phyloP scores from a whole-genome alignment of 2,888 invertebrate genomes.

The Frankliniella intonsa region DNA sequence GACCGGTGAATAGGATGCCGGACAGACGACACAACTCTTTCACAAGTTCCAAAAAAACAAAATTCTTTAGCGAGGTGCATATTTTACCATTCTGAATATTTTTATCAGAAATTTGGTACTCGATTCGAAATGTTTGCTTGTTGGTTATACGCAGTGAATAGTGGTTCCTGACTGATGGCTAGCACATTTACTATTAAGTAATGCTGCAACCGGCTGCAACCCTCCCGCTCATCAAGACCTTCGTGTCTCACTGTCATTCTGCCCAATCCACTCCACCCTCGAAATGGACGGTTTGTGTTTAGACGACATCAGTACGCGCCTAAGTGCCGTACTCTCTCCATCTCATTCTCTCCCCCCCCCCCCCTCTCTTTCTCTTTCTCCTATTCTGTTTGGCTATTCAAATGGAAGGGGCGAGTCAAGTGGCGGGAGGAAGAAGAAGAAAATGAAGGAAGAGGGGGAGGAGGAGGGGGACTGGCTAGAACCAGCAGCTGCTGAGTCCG shows the following conservation, averaged over 20 bases:
- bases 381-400: constrained; percentile 19
- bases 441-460: not conserved
- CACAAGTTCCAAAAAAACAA: no score
- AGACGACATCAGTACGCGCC: constrained; percentile 3
- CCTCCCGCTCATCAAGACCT: not conserved
- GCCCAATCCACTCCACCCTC: not conserved
- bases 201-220: no score
- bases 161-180: no score
- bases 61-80: no score
- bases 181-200: no score
- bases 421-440: not conserved
- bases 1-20: no score
- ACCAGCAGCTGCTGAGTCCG: not conserved
- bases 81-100: no score
- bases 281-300: constrained; percentile 22
- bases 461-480: not conserved
- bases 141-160: no score
- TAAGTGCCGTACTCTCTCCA: not conserved
- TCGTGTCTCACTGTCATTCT: not conserved
- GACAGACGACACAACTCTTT: no score
- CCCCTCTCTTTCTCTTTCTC: no score
- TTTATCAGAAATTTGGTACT: no score
- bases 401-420: not conserved
- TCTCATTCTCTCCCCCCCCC: not conserved
- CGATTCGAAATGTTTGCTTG: no score